Conservation (phyloP, 2,888 invertebrate species). For the Rugalucina vietnamica region DNA sequence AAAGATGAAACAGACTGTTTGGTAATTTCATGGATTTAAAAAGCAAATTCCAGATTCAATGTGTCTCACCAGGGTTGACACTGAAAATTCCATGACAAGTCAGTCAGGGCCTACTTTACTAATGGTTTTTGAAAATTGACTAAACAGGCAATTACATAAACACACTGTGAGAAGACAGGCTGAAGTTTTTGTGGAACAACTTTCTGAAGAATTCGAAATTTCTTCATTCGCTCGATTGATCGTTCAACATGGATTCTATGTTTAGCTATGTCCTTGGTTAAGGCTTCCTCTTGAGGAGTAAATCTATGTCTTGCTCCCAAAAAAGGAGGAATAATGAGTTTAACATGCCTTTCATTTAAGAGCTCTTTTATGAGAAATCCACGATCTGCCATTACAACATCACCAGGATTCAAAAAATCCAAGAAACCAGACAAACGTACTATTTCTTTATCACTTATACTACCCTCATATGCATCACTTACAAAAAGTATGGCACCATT, state of each 20-base stretch:
- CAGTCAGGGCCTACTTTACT: too few species aligned
- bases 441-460: conserved; percentile 18
- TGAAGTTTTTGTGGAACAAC: neutral
- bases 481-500: conserved; percentile 21
- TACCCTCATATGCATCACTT: conserved; percentile 20
- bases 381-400: conserved; percentile 8
- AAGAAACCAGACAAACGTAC: neutral
- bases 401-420: conserved; percentile 4
- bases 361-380: conserved; percentile 1
- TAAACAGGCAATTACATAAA: neutral
- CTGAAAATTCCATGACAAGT: too few species aligned
- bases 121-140: neutral
- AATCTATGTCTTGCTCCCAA: neutral
- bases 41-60: too few species aligned
- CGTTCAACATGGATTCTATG: conserved; percentile 27
- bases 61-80: too few species aligned
- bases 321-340: conserved; percentile 1
- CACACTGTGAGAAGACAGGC: neutral
- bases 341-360: conserved; percentile 1
- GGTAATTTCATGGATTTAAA: too few species aligned
- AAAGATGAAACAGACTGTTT: too few species aligned
- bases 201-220: neutral
- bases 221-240: conserved; percentile 12
- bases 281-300: conserved; percentile 9
- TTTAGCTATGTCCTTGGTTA: conserved; percentile 9